Evolutionary conservation across 1,140 invertebrate species (phyloP).

Genomic region (Drosophila orosa): DNA sequence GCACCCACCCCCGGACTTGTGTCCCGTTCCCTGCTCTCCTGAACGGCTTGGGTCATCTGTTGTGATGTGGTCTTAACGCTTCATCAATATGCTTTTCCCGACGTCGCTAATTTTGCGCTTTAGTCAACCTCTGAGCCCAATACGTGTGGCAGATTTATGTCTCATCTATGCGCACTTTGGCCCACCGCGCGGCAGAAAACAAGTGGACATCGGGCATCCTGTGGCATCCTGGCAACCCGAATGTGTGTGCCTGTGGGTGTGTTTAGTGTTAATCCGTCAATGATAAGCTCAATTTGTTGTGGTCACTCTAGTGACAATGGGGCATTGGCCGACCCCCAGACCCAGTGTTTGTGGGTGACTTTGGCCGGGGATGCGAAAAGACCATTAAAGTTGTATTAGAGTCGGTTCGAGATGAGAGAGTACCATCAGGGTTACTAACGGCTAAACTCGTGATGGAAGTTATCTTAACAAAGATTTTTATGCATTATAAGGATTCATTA

Average conservation of each 20-base stretch:
- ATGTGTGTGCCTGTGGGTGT: constrained; percentile 51
- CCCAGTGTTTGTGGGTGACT: constrained; percentile 53
- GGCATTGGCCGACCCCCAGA: constrained; percentile 19
- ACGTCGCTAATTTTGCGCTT: constrained; percentile 73
- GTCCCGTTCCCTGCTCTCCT: constrained; percentile 1
- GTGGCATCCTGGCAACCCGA: constrained; percentile 13
- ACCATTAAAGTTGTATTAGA: constrained; percentile 75
- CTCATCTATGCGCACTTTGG: constrained; percentile 35
- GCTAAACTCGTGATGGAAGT: neutral
- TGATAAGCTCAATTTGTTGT: constrained; percentile 83
- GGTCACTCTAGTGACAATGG: constrained; percentile 77
- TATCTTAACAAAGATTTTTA: neutral
- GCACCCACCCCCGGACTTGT: constrained; percentile 1
- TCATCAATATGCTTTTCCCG: constrained; percentile 79
- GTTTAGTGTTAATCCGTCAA: constrained; percentile 83
- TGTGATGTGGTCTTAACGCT: constrained; percentile 75
- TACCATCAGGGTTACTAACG: too few relatives aligned
- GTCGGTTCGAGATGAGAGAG: constrained; percentile 48
- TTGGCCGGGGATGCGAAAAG: constrained; percentile 34
- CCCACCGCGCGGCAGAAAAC: constrained; percentile 37
- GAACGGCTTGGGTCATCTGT: constrained; percentile 60
- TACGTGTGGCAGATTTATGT: constrained; percentile 80
- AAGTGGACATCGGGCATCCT: constrained; percentile 49
- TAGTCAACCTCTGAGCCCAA: constrained; percentile 64
- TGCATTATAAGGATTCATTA: neutral